These are phyloP conservation scores for Leptodactylus fuscus DNA, from an alignment of 2,113 vertebrate genomes.

Conservation along the genomic window DNA sequence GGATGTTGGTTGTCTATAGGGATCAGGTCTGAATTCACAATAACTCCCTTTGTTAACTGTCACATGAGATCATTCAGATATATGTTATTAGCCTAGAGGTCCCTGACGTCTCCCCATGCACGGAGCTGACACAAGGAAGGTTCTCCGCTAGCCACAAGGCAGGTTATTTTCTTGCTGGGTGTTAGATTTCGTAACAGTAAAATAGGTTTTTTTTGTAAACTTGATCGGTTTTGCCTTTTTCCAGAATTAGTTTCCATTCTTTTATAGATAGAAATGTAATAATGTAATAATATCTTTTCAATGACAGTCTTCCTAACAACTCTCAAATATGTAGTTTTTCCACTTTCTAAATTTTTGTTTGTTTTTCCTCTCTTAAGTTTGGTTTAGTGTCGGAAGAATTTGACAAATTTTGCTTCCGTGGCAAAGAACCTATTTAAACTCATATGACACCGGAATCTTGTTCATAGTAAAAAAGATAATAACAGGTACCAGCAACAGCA, in stretches of 20 bases:
- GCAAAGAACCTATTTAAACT: no score
- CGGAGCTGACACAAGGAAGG: background rate
- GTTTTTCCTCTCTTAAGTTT: no score
- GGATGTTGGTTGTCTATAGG: background rate
- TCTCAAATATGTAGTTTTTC: no score
- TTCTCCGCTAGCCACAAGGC: background rate
- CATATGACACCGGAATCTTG: no score
- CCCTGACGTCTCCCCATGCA: background rate
- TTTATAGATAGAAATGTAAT: background rate
- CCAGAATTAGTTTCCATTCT: background rate
- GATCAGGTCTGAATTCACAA: background rate
- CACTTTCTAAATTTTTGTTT: no score
- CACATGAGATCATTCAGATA: constrained; percentile 4
- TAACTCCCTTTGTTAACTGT: constrained; percentile 11
- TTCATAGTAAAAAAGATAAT: no score
- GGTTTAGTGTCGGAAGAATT: no score
- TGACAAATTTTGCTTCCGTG: no score
- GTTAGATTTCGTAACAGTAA: background rate
- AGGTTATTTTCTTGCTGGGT: constrained; percentile 5
- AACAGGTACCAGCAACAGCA: no score
- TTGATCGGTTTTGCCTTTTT: background rate
- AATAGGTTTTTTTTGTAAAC: no score
- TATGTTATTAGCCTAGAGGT: constrained; percentile 22
- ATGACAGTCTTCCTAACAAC: background rate
- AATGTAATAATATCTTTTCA: background rate